Percentiles rank a stretch among this genome's conserved stretches.
These are phyloP conservation scores for Aleadryas rufinucha DNA, from an alignment of 2,113 vertebrate genomes.

Conservation along the genomic window DNA sequence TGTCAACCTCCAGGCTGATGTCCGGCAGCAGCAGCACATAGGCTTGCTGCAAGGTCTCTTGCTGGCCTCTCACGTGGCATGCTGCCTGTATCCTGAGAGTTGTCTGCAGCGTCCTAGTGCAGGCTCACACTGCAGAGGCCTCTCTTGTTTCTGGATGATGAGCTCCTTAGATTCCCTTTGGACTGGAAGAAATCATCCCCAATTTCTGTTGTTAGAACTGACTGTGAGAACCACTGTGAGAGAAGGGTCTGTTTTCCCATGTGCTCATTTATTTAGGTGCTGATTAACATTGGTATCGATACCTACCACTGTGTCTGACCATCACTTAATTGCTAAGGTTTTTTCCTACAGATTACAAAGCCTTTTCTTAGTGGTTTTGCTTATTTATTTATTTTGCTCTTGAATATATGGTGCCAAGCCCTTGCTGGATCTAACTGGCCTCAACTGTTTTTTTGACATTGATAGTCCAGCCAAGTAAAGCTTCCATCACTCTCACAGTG, in stretches of 20 bases:
- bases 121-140: background rate
- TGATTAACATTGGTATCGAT: background rate
- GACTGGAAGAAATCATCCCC: background rate
- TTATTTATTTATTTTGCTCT: background rate
- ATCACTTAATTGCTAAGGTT: background rate
- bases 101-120: background rate
- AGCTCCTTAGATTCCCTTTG: background rate
- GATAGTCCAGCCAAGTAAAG: background rate
- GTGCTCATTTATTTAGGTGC: background rate
- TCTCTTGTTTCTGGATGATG: background rate
- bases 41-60: background rate
- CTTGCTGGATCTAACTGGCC: background rate
- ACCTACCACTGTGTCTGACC: background rate
- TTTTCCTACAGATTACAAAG: background rate
- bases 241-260: background rate
- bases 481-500: background rate
- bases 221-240: background rate
- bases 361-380: background rate
- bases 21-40: background rate
- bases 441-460: background rate
- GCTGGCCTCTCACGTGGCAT: background rate
- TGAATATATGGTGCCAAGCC: background rate
- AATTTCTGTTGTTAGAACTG: background rate
- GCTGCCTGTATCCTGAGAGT: fast-evolving
- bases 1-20: background rate